A percentile compares a stretch with the other conserved stretches of the same genome.
Conservation (phyloP, 2,797 vertebrate genomes). For the Pangasius sanitwongsei region DNA sequence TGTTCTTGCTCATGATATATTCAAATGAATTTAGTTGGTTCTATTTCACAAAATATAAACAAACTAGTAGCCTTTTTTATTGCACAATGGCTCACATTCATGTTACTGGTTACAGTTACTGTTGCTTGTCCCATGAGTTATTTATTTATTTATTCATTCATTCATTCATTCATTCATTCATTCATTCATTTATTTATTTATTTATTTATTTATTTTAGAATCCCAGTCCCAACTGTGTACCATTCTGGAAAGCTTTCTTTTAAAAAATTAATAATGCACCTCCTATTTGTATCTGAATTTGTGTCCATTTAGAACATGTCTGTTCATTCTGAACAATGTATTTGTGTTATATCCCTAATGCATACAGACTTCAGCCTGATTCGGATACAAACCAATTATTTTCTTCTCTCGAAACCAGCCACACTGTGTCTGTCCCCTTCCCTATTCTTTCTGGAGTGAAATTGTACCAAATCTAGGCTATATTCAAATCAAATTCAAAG, state of each 20-base stretch:
- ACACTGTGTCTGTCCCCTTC: neutral
- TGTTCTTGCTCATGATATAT: too few relatives aligned
- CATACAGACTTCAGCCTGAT: neutral
- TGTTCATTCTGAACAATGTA: neutral
- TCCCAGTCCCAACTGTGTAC: neutral
- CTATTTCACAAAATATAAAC: too few relatives aligned
- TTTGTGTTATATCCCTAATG: neutral
- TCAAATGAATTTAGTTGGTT: too few relatives aligned
- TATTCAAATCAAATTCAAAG: constrained; percentile 23
- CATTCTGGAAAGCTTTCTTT: neutral
- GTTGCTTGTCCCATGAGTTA: neutral
- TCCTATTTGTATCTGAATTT: neutral
- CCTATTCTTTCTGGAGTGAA: neutral
- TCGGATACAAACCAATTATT: neutral
- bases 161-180: too few relatives aligned
- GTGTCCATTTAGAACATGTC: neutral
- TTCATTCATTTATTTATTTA: too few relatives aligned
- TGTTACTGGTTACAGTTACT: neutral
- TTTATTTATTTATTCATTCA: too few relatives aligned
- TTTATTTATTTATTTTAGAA: too few relatives aligned
- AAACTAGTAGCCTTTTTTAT: neutral
- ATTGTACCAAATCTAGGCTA: neutral
- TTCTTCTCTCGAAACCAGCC: neutral
- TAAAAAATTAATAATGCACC: neutral
- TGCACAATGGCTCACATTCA: neutral